Evolutionary conservation across 2,113 vertebrate genomes (phyloP).

Genomic region (Ascaphus truei): DNA sequence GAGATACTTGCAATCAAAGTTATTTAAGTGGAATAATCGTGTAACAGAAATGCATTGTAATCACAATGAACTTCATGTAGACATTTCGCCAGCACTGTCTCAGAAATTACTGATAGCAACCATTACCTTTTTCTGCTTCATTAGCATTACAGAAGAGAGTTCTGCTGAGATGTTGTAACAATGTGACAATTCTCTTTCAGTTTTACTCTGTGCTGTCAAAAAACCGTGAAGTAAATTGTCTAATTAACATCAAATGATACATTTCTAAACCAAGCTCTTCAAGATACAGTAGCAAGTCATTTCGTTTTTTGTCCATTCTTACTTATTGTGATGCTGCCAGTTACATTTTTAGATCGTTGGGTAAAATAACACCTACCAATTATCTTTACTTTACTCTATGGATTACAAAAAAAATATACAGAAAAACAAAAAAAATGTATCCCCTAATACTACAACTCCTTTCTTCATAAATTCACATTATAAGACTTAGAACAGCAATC

Average conservation of each 20-base stretch:
- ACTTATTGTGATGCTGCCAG: too few species aligned
- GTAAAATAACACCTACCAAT: too few species aligned
- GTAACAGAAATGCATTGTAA: neutral
- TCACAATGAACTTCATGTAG: neutral
- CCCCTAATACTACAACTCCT: too few species aligned
- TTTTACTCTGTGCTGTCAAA: constrained; percentile 3
- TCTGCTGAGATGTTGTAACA: neutral
- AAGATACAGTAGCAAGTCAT: neutral
- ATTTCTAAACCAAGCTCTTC: neutral
- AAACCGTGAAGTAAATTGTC: constrained; percentile 1
- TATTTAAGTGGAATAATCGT: neutral
- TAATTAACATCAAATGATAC: constrained; percentile 16
- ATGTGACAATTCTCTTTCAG: constrained; percentile 11
- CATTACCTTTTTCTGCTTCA: constrained; percentile 5
- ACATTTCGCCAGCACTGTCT: neutral
- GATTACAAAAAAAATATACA: neutral
- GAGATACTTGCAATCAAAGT: neutral
- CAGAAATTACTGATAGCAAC: neutral
- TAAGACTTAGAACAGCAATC: too few species aligned
- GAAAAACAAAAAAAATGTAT: neutral
- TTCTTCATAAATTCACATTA: too few species aligned
- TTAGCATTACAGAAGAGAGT: neutral
- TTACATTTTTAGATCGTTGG: too few species aligned
- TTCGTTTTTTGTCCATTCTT: too few species aligned
- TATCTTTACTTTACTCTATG: too few species aligned